Percentiles rank a stretch among this genome's conserved stretches.
phyloP scores from a whole-genome alignment of 2,113 vertebrate genomes.

The Gobio gobio region DNA sequence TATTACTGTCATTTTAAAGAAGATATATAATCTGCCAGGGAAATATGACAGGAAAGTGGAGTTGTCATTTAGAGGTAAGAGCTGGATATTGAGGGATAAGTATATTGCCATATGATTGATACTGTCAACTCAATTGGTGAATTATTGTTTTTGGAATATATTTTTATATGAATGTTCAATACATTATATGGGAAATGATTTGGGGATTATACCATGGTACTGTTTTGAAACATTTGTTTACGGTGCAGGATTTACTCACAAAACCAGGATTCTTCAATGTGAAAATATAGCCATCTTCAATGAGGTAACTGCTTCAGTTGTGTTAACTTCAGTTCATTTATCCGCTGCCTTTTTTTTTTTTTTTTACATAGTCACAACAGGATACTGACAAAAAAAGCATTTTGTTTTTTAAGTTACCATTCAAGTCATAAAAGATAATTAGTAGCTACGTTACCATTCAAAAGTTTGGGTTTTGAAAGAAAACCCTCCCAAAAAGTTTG shows the following conservation, averaged over 20 bases:
- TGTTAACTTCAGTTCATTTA: background rate
- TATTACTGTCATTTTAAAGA: slow-evolving; percentile 79
- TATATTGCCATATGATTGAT: background rate
- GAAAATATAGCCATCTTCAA: slow-evolving; percentile 81
- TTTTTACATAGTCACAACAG: background rate
- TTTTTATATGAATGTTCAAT: background rate
- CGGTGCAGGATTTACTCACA: slow-evolving; percentile 85
- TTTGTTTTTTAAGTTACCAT: background rate
- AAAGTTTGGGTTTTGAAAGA: background rate
- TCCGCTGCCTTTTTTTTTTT: background rate
- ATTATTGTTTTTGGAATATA: background rate
- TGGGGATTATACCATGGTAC: background rate
- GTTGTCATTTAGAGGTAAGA: slow-evolving; percentile 86
- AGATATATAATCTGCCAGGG: slow-evolving; percentile 82
- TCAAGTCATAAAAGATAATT: background rate
- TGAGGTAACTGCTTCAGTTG: slow-evolving; percentile 71
- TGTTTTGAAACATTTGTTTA: slow-evolving; percentile 31
- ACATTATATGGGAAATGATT: background rate
- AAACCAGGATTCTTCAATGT: slow-evolving; percentile 82
- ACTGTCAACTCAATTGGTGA: background rate
- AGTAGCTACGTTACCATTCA: background rate
- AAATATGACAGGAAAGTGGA: slow-evolving; percentile 83
- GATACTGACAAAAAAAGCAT: background rate
- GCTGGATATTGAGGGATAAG: background rate
- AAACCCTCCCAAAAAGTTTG: no score